Conservation (phyloP, 2,113 vertebrate species). For the Acinonyx jubatus region DNA sequence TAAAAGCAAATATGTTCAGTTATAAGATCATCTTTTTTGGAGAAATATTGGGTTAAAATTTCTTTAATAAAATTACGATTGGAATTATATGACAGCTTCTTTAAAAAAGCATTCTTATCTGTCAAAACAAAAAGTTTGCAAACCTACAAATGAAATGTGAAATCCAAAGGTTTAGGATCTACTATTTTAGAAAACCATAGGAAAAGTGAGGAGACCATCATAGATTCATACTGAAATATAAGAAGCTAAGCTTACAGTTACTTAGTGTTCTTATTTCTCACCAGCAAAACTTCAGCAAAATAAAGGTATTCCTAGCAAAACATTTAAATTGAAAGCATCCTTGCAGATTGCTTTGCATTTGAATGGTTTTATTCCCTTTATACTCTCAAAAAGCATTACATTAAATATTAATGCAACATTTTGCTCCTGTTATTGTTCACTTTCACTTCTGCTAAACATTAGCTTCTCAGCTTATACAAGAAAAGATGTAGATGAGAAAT, state of each 20-base stretch:
- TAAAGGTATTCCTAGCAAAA: slow-evolving; percentile 60
- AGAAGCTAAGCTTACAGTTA: slow-evolving; percentile 18
- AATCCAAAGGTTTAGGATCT: not conserved
- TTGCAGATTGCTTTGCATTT: slow-evolving; percentile 81
- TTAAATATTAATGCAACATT: slow-evolving; percentile 83
- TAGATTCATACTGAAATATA: not conserved
- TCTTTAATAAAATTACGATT: not conserved
- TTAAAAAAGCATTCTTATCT: not conserved
- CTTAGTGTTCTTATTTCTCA: slow-evolving; percentile 49
- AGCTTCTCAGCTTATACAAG: slow-evolving; percentile 65
- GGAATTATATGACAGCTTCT: not conserved
- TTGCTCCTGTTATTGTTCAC: slow-evolving; percentile 77
- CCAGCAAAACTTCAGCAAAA: slow-evolving; percentile 46
- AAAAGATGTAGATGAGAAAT: slow-evolving; percentile 47
- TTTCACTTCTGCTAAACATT: slow-evolving; percentile 74
- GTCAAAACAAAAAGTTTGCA: not conserved
- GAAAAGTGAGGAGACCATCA: not conserved
- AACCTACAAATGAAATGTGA: not conserved
- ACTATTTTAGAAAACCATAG: not conserved
- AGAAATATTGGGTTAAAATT: not conserved
- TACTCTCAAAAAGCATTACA: slow-evolving; percentile 70
- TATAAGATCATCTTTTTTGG: not conserved
- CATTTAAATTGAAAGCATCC: slow-evolving; percentile 51
- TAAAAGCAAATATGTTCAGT: not conserved
- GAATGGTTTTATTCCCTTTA: slow-evolving; percentile 78